Evolutionary conservation across 2,888 invertebrate species (phyloP), one percentile per base, ranked within the genome.

Genomic region (Noctua fimbriata): DNA sequence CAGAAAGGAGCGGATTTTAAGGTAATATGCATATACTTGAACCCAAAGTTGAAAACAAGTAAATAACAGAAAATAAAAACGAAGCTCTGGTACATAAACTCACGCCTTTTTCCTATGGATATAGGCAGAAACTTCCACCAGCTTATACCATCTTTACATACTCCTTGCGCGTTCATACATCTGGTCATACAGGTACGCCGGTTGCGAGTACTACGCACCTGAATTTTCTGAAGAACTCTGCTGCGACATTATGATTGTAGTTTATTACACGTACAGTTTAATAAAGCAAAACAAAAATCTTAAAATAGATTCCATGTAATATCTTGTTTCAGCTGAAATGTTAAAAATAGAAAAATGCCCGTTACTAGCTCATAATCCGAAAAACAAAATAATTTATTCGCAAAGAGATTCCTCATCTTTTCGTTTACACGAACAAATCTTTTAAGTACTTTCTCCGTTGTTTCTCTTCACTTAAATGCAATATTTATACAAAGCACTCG

Each of bases 401-500:
- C 60, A 73, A 49, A 63, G 55, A 81, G 24, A 73, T 49, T 55
- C 3, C 21, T 44, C 52, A 55, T 52, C 36, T 44, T 52, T 66
- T 79, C 60, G 55, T 71, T 14, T 44, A 55, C 44, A 69, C 2
- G 32, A 82, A 75, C 44, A 78, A 69, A 70, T 72, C 47, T 73
- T 75, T 83, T 69, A 81, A 76, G 66, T 60, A 76, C 44, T 44
- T 44, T 44, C n/a, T 52, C 44, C 66, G 60, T 60, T 73, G 10
- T 41, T 41, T 44, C n/a, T 52, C 44, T 73, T 73, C 58, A 55
- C 55, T 44, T 65, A 71, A 74, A 65, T 86, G 47, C 77, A 77
- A 81, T 82, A 72, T 77, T 85, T 58, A 65, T 65, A 74, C 49
- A 28, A 66, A 85, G 63, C 73, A 73, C 47, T 75, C 52, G 24